Percentiles rank a stretch among this genome's conserved stretches.
phyloP scores from a whole-genome alignment of 1,140 invertebrate genomes.

The Ruditapes philippinarum region DNA sequence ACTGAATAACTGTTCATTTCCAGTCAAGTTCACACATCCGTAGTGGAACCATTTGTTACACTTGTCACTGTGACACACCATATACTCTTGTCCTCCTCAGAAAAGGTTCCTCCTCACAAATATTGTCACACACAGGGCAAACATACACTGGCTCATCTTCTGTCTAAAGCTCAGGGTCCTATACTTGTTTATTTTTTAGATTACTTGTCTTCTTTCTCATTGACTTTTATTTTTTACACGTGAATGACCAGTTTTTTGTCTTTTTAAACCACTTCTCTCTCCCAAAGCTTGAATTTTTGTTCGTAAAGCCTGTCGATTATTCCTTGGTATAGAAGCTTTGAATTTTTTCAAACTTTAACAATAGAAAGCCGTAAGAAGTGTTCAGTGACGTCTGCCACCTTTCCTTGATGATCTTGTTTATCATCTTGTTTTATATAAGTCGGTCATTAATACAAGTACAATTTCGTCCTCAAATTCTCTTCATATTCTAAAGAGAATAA shows the following conservation, averaged over 20 bases:
- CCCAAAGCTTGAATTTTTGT: constrained; percentile 55
- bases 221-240: background rate
- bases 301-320: constrained; percentile 64
- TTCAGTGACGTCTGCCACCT: constrained; percentile 44
- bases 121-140: constrained; percentile 37
- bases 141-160: background rate
- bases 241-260: background rate
- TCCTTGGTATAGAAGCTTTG: constrained; percentile 53
- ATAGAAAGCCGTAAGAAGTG: constrained; percentile 53
- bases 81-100: constrained; percentile 37
- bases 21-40: constrained; percentile 37
- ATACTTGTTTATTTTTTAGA: background rate
- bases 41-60: constrained; percentile 61
- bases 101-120: constrained; percentile 34
- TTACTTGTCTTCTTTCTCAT: background rate
- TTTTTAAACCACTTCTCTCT: constrained; percentile 20
- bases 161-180: background rate
- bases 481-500: constrained; percentile 51
- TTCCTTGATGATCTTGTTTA: too few relatives aligned
- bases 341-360: constrained; percentile 33
- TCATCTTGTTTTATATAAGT: constrained; percentile 50
- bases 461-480: constrained; percentile 60
- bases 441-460: constrained; percentile 33
- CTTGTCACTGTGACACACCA: constrained; percentile 36
- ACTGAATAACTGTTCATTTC: constrained; percentile 30